Evolutionary conservation across 2,888 invertebrate genomes (phyloP).

Genomic region (Ichneumon xanthorius): DNA sequence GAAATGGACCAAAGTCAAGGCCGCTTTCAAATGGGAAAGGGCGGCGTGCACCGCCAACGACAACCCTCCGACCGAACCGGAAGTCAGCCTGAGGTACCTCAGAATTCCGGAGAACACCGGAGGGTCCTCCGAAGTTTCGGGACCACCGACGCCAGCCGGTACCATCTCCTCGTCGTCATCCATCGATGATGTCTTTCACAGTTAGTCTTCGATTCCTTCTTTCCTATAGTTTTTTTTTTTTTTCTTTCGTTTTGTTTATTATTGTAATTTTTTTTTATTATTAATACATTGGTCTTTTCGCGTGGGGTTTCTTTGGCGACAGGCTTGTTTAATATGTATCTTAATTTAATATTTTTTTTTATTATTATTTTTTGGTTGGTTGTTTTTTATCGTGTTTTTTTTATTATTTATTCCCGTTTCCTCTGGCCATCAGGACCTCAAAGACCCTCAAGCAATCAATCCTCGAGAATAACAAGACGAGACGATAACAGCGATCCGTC

Average conservation of each 20-base stretch:
- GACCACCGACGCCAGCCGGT: constrained; percentile 87
- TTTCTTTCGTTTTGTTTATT: not conserved
- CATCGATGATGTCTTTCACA: constrained; percentile 87
- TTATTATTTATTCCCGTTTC: constrained; percentile 16
- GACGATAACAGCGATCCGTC: constrained; percentile 73
- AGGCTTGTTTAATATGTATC: not conserved
- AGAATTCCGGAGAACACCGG: constrained; percentile 69
- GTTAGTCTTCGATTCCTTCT: constrained; percentile 51
- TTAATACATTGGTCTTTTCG: not conserved
- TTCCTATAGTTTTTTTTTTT: not conserved
- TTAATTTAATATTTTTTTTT: not conserved
- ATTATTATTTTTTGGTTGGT: not conserved
- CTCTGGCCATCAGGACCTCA: constrained; percentile 58
- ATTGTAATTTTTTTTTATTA: not conserved
- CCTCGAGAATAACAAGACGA: constrained; percentile 61
- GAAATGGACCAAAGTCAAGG: constrained; percentile 96
- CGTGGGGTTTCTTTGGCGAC: not conserved
- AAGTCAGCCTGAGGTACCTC: constrained; percentile 63
- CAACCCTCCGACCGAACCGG: constrained; percentile 33
- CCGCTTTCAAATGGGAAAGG: constrained; percentile 94
- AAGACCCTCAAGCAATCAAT: constrained; percentile 63
- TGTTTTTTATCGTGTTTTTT: not conserved
- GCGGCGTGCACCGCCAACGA: constrained; percentile 83
- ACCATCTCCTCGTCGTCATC: constrained; percentile 91
- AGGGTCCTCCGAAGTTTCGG: constrained; percentile 85